Evolutionary conservation across 2,888 invertebrate species (phyloP).

Genomic region (Apamea monoglypha): DNA sequence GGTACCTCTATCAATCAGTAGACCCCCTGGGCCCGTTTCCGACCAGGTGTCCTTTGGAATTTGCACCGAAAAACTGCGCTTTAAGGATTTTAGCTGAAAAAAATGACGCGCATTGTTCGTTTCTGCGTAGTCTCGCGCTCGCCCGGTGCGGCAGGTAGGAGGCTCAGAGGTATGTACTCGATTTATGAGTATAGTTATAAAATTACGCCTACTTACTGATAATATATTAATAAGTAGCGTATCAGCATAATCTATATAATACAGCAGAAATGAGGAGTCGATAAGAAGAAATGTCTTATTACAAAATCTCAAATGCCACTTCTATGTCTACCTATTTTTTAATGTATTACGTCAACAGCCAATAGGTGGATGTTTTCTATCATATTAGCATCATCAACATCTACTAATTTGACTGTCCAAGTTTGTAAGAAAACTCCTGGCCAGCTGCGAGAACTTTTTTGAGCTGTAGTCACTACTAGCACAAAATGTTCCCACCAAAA

Average conservation of each 20-base stretch:
- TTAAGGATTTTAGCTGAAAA: conserved; percentile 82
- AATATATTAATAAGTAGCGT: neutral
- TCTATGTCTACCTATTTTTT: neutral
- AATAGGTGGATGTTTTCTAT: neutral
- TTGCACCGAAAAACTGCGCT: conserved; percentile 88
- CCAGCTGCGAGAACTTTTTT: neutral
- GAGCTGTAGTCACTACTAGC: neutral
- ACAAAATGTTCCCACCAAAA: neutral
- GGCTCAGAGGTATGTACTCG: conserved; percentile 54
- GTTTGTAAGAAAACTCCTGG: too few relatives aligned
- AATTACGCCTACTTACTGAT: conserved; percentile 51
- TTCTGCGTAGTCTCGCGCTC: conserved; percentile 84
- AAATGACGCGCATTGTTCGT: conserved; percentile 84
- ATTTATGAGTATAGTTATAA: conserved; percentile 73
- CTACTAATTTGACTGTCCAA: too few relatives aligned
- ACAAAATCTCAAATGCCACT: neutral
- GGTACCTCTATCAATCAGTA: conserved; percentile 88
- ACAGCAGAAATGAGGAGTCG: neutral
- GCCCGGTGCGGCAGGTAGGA: conserved; percentile 81
- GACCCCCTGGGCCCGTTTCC: conserved; percentile 89
- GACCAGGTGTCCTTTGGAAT: conserved; percentile 90
- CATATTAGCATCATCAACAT: neutral
- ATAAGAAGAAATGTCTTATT: neutral
- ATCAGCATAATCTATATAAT: neutral
- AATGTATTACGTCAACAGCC: neutral